Conservation (phyloP, 1,140 invertebrate genomes). For the Ostrea denselamellosa region DNA sequence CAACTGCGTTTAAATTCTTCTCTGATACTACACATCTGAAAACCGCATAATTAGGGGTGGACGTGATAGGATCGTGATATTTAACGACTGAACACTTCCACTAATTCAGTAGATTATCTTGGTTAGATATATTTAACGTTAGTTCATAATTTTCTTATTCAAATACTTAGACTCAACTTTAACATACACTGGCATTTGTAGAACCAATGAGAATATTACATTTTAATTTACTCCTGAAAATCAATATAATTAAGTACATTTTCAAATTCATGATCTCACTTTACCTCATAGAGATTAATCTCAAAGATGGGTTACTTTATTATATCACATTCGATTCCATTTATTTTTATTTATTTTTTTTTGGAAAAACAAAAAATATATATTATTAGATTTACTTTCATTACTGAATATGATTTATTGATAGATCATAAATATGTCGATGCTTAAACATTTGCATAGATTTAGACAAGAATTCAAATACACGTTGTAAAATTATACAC, state of each 20-base stretch:
- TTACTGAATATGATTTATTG: too few species aligned
- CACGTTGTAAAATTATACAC: too few species aligned
- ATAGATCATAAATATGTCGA: too few species aligned
- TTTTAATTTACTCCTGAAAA: neutral
- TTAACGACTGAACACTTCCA: neutral
- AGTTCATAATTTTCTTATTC: neutral
- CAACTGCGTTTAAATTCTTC: neutral
- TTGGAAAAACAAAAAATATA: too few species aligned
- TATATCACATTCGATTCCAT: too few species aligned
- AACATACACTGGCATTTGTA: neutral
- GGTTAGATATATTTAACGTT: neutral
- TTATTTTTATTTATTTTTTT: too few species aligned
- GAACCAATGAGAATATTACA: neutral
- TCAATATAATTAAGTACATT: neutral
- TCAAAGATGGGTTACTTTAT: too few species aligned
- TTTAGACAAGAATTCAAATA: too few species aligned
- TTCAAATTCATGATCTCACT: too few species aligned
- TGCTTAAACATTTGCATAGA: too few species aligned
- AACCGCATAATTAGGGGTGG: neutral
- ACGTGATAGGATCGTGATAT: neutral
- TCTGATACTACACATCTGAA: neutral
- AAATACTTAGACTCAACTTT: neutral
- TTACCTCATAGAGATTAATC: too few species aligned
- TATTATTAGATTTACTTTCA: too few species aligned
- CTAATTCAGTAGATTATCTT: neutral